Base-by-base conservation (phyloP, 2,888 invertebrate species). In the Erynnis tages region DNA sequence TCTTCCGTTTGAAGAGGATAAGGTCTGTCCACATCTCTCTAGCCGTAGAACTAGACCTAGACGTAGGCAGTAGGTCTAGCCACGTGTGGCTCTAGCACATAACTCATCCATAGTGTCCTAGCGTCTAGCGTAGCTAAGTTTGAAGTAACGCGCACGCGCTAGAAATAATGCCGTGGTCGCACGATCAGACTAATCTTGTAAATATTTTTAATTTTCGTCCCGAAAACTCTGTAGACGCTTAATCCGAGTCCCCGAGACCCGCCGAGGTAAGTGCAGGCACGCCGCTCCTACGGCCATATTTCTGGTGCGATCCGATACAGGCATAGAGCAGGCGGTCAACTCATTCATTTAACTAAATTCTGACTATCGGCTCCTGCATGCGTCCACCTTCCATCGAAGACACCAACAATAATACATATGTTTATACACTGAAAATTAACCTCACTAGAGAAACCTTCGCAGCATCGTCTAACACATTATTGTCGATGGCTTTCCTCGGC, bases 361-460 rank as follows among this genome's bases (percentile, higher is more conserved):
- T 14, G 0, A 40, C 32, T 10, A 48, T 32, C 3, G 13, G 6
- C 30, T 13, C 32, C 16, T 48, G 48, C 48, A 48, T 48, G 48
- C 25, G 21, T 47, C 48, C 45, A 25, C 38, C 16, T 25, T 25
- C 11, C 48, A 40, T 21, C 8, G 10, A 40, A 61, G 57, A 57
- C 66, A 65, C 46, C 58, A 62, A 63, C 63, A 65, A 64, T 63
- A 61, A 67, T 60, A 29, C n/a, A n/a, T n/a, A n/a, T 46, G 50
- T 57, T 48, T 53, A 21, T 43, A 32, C 30, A 19, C 10, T n/a
- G 14, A 27, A 44, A n/a, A n/a, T 16, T 19, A 29, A 19, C 2
- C 10, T 19, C 30, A 38, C 29, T 23, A 27, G 27, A 29, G 7
- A 25, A 30, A 10, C 19, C 4, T 7, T 16, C 17, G 5, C 27